These are phyloP conservation scores for Eupithecia abbreviata DNA, from an alignment of 2,888 invertebrate species.

Conservation along the genomic window DNA sequence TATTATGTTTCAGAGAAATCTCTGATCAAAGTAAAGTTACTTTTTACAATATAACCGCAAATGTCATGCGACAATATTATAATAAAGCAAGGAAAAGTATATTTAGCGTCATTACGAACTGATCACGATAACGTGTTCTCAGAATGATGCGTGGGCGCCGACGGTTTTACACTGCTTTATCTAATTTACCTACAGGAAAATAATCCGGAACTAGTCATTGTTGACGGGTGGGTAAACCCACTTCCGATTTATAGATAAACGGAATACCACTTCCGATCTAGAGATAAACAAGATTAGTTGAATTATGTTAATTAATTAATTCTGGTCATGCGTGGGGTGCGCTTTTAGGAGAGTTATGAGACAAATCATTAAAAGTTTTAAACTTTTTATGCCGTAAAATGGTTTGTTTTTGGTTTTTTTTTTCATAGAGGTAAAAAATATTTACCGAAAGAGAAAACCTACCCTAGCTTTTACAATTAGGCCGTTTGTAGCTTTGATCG, in stretches of 20 bases:
- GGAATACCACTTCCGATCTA: background rate
- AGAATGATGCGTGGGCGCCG: constrained; percentile 23
- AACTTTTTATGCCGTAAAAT: background rate
- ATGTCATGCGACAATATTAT: background rate
- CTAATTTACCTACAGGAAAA: constrained; percentile 13
- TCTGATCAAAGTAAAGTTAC: background rate
- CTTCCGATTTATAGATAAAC: constrained; percentile 12
- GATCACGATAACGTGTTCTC: constrained; percentile 23
- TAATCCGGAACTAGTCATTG: constrained; percentile 7
- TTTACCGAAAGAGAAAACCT: background rate
- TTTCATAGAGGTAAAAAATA: background rate
- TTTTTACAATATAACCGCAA: background rate
- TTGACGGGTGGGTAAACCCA: background rate
- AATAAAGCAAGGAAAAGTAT: constrained; percentile 13
- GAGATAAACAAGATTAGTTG: background rate
- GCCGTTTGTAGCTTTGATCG: background rate
- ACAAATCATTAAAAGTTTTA: background rate
- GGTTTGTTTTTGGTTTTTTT: background rate
- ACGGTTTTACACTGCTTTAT: constrained; percentile 10
- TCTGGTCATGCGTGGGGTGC: background rate
- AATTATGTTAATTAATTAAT: background rate
- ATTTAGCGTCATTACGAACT: constrained; percentile 11
- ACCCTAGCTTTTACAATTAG: background rate
- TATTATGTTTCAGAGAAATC: background rate
- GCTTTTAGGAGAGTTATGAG: background rate